Conservation (phyloP, 2,797 vertebrate genomes). For the Sarcophilus harrisii region DNA sequence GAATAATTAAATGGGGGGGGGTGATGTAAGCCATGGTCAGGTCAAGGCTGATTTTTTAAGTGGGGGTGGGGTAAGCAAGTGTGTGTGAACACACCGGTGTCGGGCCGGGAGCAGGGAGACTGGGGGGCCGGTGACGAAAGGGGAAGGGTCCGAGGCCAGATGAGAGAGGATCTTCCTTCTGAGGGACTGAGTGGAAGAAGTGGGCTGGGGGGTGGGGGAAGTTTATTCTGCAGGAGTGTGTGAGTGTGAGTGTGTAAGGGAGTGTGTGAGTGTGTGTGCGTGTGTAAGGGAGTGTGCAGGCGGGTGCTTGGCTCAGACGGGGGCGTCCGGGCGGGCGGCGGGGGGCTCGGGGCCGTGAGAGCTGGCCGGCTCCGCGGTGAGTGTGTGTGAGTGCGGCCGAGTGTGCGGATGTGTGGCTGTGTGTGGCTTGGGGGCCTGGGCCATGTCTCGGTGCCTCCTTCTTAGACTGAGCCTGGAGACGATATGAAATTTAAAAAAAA, state of each 20-base stretch:
- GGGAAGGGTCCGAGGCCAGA: background rate
- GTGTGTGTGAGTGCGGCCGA: background rate
- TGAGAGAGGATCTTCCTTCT: background rate
- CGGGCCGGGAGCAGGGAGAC: background rate
- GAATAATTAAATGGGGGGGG: background rate
- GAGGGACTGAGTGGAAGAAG: background rate
- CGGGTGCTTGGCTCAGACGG: background rate
- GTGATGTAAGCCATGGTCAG: background rate
- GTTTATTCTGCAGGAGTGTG: background rate
- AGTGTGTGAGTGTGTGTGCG: background rate
- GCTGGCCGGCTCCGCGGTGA: background rate
- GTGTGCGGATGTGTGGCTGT: background rate
- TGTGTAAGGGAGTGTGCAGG: background rate
- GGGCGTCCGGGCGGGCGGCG: too few species aligned
- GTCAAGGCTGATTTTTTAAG: background rate
- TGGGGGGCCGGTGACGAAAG: background rate
- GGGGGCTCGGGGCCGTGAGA: background rate
- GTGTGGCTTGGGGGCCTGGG: conserved; percentile 27
- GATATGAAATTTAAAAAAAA: conserved; percentile 83
- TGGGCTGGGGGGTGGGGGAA: background rate
- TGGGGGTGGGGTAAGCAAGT: background rate
- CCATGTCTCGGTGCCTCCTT: conserved; percentile 74
- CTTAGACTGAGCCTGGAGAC: conserved; percentile 81
- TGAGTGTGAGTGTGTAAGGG: too few species aligned
- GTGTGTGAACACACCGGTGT: background rate